These are phyloP conservation scores for Ailuropoda melanoleuca DNA, from an alignment of 2,113 vertebrate genomes.

Conservation along the genomic window DNA sequence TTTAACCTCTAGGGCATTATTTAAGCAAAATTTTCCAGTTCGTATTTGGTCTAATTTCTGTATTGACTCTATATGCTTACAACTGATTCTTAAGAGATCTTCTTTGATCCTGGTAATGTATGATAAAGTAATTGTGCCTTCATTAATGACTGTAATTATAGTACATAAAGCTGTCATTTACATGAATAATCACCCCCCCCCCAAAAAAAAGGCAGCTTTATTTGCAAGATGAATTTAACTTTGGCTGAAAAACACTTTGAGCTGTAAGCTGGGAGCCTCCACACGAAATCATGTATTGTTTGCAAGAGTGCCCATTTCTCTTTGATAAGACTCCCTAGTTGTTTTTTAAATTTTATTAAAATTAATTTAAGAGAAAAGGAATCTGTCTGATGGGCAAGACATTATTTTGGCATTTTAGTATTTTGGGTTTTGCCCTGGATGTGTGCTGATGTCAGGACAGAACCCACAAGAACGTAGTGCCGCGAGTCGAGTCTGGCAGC, in stretches of 20 bases:
- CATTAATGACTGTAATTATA: slow-evolving; percentile 86
- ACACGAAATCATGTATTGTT: slow-evolving; percentile 53
- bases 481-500: slow-evolving; percentile 58
- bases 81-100: slow-evolving; percentile 77
- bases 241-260: slow-evolving; percentile 74
- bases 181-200: slow-evolving; percentile 79
- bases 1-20: slow-evolving; percentile 84
- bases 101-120: slow-evolving; percentile 83
- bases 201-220: slow-evolving; percentile 63
- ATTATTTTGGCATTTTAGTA: not conserved
- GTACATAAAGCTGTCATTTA: slow-evolving; percentile 86
- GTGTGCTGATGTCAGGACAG: not conserved
- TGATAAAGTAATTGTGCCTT: slow-evolving; percentile 83
- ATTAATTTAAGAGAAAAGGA: slow-evolving; percentile 42
- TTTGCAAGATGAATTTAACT: slow-evolving; percentile 81
- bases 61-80: slow-evolving; percentile 80
- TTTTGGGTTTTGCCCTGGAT: not conserved
- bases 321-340: not conserved
- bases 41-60: slow-evolving; percentile 83
- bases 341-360: slow-evolving; percentile 25
- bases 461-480: slow-evolving; percentile 69
- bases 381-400: not conserved
- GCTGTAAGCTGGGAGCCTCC: slow-evolving; percentile 69
- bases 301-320: slow-evolving; percentile 60
- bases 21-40: slow-evolving; percentile 81